Evolutionary conservation across 2,888 invertebrate genomes (phyloP).

Genomic region (Exephanes ischioxanthus): DNA sequence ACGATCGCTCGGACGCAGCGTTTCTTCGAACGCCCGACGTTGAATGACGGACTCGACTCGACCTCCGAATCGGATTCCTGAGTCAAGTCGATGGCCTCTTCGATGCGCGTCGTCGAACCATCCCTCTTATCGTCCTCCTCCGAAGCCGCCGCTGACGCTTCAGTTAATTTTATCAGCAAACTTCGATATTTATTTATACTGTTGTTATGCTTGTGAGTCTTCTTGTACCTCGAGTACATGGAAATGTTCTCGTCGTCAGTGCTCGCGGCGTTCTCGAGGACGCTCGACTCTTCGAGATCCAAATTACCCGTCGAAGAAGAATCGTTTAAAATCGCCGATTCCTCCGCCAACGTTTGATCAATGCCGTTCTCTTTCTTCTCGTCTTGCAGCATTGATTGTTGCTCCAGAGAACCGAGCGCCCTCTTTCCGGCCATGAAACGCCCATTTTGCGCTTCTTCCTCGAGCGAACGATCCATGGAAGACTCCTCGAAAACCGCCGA

Average conservation of each 20-base stretch:
- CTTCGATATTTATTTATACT: conserved; percentile 79
- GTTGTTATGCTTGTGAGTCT: conserved; percentile 73
- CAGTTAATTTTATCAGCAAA: conserved; percentile 57
- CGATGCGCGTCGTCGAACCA: not conserved
- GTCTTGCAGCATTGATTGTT: not conserved
- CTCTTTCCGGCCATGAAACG: conserved; percentile 49
- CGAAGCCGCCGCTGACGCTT: not conserved
- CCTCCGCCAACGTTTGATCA: not conserved
- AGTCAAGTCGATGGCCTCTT: conserved; percentile 46
- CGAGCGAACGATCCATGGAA: too few relatives aligned
- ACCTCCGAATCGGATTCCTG: conserved; percentile 53
- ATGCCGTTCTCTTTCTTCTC: not conserved
- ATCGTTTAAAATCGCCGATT: conserved; percentile 1
- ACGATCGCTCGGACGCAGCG: conserved; percentile 10
- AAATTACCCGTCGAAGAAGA: not conserved
- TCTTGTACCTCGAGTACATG: conserved; percentile 79
- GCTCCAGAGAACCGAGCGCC: conserved; percentile 49
- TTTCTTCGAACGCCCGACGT: not conserved
- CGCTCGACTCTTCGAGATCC: conserved; percentile 7
- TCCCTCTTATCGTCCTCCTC: conserved; percentile 19
- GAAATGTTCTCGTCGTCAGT: conserved; percentile 71
- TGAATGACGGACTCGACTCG: conserved; percentile 29
- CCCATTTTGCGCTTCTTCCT: conserved; percentile 46
- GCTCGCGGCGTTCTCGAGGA: conserved; percentile 38
- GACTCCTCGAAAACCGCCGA: not conserved